Conservation (phyloP, 2,888 invertebrate species). For the Allygus modestus region DNA sequence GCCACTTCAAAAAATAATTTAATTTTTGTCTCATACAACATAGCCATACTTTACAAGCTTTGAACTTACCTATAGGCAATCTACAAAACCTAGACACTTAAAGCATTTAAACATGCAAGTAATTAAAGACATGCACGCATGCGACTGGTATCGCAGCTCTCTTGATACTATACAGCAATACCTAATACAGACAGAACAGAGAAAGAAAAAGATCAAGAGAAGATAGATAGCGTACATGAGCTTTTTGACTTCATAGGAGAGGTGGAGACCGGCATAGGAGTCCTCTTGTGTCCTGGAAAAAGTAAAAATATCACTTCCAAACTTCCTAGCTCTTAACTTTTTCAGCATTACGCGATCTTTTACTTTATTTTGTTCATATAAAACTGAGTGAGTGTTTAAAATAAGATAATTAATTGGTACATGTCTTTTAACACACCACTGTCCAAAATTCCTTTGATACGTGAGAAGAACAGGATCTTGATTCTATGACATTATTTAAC, state of each 20-base stretch:
- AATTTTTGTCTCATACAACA: neutral
- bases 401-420: no score
- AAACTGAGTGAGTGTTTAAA: no score
- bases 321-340: conserved; percentile 66
- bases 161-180: conserved; percentile 17
- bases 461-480: no score
- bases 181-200: conserved; percentile 54
- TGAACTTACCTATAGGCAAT: conserved; percentile 11
- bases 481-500: no score
- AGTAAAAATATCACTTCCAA: conserved; percentile 73
- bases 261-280: conserved; percentile 98
- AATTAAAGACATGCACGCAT: conserved; percentile 38
- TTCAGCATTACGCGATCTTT: conserved; percentile 13
- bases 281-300: conserved; percentile 92
- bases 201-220: conserved; percentile 64
- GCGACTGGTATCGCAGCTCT: conserved; percentile 36
- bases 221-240: conserved; percentile 91
- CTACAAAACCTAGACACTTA: conserved; percentile 43
- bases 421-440: no score
- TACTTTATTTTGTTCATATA: no score
- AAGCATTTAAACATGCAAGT: conserved; percentile 46
- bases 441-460: no score
- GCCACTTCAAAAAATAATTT: no score
- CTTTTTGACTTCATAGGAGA: conserved; percentile 99
- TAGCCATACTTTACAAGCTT: conserved; percentile 6